Evolutionary conservation across 2,888 invertebrate species (phyloP), one percentile per base, ranked within the genome.

Genomic region (Hypercompe scribonia): DNA sequence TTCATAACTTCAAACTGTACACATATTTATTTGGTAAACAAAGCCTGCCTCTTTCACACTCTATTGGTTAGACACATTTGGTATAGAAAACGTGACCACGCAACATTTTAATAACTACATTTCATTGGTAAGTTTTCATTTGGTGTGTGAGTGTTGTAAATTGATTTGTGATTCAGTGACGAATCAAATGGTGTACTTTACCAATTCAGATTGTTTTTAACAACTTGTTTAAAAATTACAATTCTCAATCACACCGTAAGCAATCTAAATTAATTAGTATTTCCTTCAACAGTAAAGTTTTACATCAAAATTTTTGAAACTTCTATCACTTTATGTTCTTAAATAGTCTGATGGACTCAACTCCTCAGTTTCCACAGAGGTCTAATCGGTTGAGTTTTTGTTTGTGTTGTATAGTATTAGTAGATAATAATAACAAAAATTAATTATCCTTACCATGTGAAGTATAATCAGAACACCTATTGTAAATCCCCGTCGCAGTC

Each of bases 391-490:
- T 3, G 50, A 24, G 0, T 24, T n/a, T 11, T 54, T n/a, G n/a
- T n/a, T 1, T 3, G 8, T 21, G 21, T 46, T 1, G 15, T 42
- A 13, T 18, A 42, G 3, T 42, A 42, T 18, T 42, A 1, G 3
- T 7, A n/a, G n/a, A n/a, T n/a, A n/a, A 42, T 18, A 18, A 18
- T 42, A 7, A 46, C 1, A 42, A n/a, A 71, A 75, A 72, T 21
- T 70, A 73, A 68, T 50, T 50, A 72, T 73, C 74, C 94, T 94
- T 84, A 95, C 95, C 95, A 93, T 91, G 77, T 95, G 94, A 90
- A 95, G 91, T 84, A 95, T 90, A 86, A 95, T 93, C 75, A 95
- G 91, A 77, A 94, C 89, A 77, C 92, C 92, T 89, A 95, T 89
- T 78, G 90, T 89, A 81, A 92, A 84, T 78, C 91, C 90, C 79